Percentiles rank a stretch among this genome's conserved stretches.
phyloP scores from a whole-genome alignment of 2,113 vertebrate species.

The Ammodytes dubius region DNA sequence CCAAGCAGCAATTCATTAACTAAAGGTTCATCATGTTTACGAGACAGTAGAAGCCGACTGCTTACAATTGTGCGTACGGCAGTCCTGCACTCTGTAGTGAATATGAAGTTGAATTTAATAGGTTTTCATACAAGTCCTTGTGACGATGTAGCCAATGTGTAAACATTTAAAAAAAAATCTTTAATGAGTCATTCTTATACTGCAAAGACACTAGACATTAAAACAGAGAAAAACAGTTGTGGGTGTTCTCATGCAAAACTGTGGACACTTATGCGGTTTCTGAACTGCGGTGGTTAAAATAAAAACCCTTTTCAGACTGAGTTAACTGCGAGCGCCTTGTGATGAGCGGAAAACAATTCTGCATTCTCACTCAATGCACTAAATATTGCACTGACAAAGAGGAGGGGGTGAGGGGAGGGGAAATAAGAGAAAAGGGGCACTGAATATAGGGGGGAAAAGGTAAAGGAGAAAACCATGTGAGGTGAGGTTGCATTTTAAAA shows the following conservation, averaged over 20 bases:
- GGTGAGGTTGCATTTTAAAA: constrained; percentile 69
- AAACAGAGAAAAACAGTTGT: constrained; percentile 38
- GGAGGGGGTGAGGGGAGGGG: background rate
- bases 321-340: constrained; percentile 50
- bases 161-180: background rate
- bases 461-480: constrained; percentile 66
- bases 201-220: constrained; percentile 30
- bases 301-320: constrained; percentile 49
- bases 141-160: background rate
- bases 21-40: constrained; percentile 28
- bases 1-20: background rate
- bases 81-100: background rate
- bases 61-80: background rate
- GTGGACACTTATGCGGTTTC: constrained; percentile 59
- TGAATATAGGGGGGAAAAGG: constrained; percentile 34
- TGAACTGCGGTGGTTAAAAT: constrained; percentile 56
- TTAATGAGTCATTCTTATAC: constrained; percentile 12
- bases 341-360: constrained; percentile 65
- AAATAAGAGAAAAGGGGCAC: constrained; percentile 37
- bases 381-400: constrained; percentile 35
- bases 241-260: constrained; percentile 69
- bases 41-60: constrained; percentile 1
- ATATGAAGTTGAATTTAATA: background rate
- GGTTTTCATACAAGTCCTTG: constrained; percentile 1
- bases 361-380: constrained; percentile 56